phyloP scores from a whole-genome alignment of 2,888 invertebrate genomes.

The Drymonia ruficornis region DNA sequence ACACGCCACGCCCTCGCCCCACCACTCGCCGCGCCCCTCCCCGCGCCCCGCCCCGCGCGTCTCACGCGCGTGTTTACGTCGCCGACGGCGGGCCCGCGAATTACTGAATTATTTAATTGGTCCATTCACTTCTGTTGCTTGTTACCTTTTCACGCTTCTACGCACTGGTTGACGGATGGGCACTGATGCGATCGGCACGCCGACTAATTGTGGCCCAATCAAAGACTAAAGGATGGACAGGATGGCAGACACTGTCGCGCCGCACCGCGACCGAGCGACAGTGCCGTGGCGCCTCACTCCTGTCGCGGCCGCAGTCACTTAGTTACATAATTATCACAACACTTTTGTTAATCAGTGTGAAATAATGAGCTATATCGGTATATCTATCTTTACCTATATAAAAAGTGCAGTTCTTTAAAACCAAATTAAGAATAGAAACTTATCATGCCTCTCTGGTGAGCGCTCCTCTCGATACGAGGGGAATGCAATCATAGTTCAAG shows the following conservation, averaged over 20 bases:
- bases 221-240: slow-evolving; percentile 26
- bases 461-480: too few relatives aligned
- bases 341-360: too few relatives aligned
- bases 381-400: too few relatives aligned
- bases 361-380: too few relatives aligned
- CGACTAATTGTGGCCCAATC: slow-evolving; percentile 64
- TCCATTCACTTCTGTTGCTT: slow-evolving; percentile 80
- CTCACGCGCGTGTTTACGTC: slow-evolving; percentile 84
- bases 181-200: slow-evolving; percentile 62
- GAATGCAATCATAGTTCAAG: too few relatives aligned
- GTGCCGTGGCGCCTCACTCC: too few relatives aligned
- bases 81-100: slow-evolving; percentile 77
- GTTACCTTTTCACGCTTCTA: slow-evolving; percentile 78
- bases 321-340: too few relatives aligned
- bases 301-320: too few relatives aligned
- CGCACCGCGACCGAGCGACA: too few relatives aligned
- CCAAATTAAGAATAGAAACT: too few relatives aligned
- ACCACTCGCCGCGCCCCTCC: slow-evolving; percentile 54
- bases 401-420: too few relatives aligned
- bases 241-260: neutral
- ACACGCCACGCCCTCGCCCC: slow-evolving; percentile 78
- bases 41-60: slow-evolving; percentile 56
- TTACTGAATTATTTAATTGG: slow-evolving; percentile 84
- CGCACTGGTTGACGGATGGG: slow-evolving; percentile 73
- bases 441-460: too few relatives aligned